phyloP scores from a whole-genome alignment of 2,888 invertebrate species.

The Cryptosula pallasiana region DNA sequence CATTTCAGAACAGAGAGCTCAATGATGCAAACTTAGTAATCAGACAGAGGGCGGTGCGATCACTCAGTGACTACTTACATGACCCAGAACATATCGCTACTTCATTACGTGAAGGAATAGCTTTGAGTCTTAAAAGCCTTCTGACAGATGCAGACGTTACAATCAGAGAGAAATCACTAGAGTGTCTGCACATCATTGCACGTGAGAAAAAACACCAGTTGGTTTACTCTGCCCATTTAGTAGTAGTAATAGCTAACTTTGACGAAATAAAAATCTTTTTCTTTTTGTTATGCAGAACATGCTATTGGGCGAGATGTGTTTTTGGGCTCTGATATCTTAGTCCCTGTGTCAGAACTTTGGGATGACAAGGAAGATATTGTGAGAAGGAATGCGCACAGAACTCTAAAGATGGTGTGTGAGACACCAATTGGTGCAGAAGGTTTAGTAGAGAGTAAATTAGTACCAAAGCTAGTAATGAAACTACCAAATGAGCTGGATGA shows the following conservation, averaged over 20 bases:
- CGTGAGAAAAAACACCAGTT: too few species aligned
- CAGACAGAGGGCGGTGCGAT: conserved; percentile 51
- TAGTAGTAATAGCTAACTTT: too few species aligned
- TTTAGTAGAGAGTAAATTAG: conserved; percentile 46
- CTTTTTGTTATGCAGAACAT: conserved; percentile 40
- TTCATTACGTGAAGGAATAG: conserved; percentile 45
- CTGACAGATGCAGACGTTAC: conserved; percentile 46
- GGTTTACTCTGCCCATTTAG: too few species aligned
- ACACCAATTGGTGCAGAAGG: conserved; percentile 49
- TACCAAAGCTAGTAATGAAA: conserved; percentile 46
- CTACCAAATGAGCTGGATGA: conserved; percentile 47
- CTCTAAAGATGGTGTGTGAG: conserved; percentile 51
- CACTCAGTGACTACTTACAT: conserved; percentile 52
- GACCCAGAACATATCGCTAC: conserved; percentile 53
- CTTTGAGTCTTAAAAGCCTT: conserved; percentile 43
- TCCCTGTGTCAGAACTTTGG: conserved; percentile 46
- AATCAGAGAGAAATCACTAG: conserved; percentile 49
- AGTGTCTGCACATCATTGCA: conserved; percentile 50
- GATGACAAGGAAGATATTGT: conserved; percentile 50
- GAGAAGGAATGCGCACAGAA: conserved; percentile 49
- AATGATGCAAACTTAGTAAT: conserved; percentile 42
- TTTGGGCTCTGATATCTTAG: conserved; percentile 42
- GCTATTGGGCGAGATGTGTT: conserved; percentile 52
- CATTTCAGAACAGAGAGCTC: conserved; percentile 52
- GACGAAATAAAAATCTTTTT: too few species aligned